Base-by-base conservation (phyloP, 2,888 invertebrate species). In the Microchrysa polita region DNA sequence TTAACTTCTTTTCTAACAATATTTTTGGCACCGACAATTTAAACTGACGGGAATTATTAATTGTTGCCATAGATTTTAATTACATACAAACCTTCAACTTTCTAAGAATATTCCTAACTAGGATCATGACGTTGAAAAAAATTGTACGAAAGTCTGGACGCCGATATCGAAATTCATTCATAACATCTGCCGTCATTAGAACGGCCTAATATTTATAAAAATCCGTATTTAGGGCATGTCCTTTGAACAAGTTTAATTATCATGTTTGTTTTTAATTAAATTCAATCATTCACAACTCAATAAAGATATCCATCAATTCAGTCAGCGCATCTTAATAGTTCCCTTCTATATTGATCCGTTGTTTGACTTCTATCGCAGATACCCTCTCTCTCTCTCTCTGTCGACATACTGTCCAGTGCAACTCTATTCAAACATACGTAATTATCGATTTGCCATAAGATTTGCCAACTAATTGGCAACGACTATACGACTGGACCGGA, bases 261-360 rank as follows among this genome's bases (percentile, higher is more conserved):
- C 27, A 34, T 69, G 69, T 69, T 69, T 69, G 57, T 40, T 69
- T 69, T 69, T 69, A 69, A 69, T 69, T 69, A 69, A 69, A 69
- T 40, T 55, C 27, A 55, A 69, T 69, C 27, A 55, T 42, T 20
- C 7, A 10, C 18, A 20, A n/a, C 55, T 57, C 9, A 40, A 55
- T 55, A 69, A 52, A 2, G 48, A 4, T 48, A 10, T 10, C 48
- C 48, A n/a, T 48, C 14, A 2, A 12, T n/a, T 48, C 48, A 10
- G 12, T 48, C 12, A n/a, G n/a, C 10, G 16, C 12, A 12, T 48
- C 48, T 48, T n/a, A 5, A 48, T 48, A 7, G 14, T 2, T 48
- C 16, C 12, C 48, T 48, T 12, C n/a, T n/a, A n/a, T n/a, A n/a
- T 48, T 48, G 12, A 48, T 48, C 10, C 16, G 14, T 12, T 5